A percentile compares a stretch with the other conserved stretches of the same genome.
These are phyloP conservation scores for Megalops cyprinoides DNA, from an alignment of 2,797 vertebrate genomes.

Conservation along the genomic window DNA sequence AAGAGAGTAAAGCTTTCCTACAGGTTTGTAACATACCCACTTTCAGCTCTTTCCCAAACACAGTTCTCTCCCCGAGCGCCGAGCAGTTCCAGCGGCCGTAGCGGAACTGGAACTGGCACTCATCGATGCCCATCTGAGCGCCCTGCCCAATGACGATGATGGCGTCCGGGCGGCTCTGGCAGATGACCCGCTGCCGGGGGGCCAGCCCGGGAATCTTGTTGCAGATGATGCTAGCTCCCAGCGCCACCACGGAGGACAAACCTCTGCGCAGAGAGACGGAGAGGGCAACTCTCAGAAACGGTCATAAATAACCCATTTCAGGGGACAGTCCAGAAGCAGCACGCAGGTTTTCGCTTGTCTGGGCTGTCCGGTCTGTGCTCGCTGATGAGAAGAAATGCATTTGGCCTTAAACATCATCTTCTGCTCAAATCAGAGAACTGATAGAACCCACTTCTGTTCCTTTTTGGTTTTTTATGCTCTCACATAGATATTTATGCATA, in stretches of 20 bases:
- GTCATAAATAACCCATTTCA: too few species aligned
- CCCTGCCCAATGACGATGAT: constrained; percentile 98
- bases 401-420: too few species aligned
- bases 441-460: too few species aligned
- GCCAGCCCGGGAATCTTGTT: constrained; percentile 98
- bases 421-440: too few species aligned
- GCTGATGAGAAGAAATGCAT: too few species aligned
- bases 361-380: too few species aligned
- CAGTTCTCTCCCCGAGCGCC: constrained; percentile 92
- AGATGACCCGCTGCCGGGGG: constrained; percentile 96
- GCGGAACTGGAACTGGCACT: constrained; percentile 98
- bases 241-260: constrained; percentile 96
- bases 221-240: constrained; percentile 98
- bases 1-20: neutral
- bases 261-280: constrained; percentile 72
- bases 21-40: constrained; percentile 89
- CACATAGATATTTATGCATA: too few species aligned
- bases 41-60: constrained; percentile 99
- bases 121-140: constrained; percentile 97
- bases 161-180: constrained; percentile 97
- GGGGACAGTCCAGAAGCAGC: too few species aligned
- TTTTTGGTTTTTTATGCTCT: too few species aligned
- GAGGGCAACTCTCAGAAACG: neutral
- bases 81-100: constrained; percentile 98
- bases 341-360: too few species aligned